Evolutionary conservation across 2,797 vertebrate species (phyloP), one percentile per base, ranked within the genome.

Genomic region (Gadopsis marmoratus): DNA sequence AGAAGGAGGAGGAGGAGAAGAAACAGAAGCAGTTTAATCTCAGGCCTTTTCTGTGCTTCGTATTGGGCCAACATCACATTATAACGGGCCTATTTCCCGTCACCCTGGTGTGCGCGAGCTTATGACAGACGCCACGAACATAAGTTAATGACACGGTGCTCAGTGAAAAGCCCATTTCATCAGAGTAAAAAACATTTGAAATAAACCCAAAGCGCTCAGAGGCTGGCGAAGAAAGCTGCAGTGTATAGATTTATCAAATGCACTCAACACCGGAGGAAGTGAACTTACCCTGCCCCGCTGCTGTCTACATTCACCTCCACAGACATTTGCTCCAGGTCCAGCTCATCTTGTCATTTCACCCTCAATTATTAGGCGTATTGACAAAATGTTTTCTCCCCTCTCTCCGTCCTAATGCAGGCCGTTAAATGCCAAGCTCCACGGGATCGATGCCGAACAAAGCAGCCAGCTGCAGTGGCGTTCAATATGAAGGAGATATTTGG

Each of bases 401-500:
- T 96, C 96, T 93, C 95, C 96, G 95, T 97, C 97, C 97, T 97
- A 95, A 97, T 94, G 96, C 96, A 95, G 97, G 96, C 96, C 96
- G 96, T 96, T 97, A 96, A 98, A 98, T 97, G 97, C 96, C 96
- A 96, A 96, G 96, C 97, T 97, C 97, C 97, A 94, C 97, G 97
- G 97, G 98, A 98, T 98, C 97, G 97, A 98, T 97, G 95, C 93
- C 91, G 97, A 98, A 99, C 98, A 99, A 99, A 99, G 97, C 97
- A 96, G 97, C 96, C 98, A 99, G 98, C 98, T 99, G 98, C 98
- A 99, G 96, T 94, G 95, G 96, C 96, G 97, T 98, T 98, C 97
- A 99, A 98, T 99, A 97, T 98, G 97, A 98, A 97, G 97, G 97
- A 98, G 97, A 99, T 98, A 99, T 99, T 99, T 98, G 97, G 97